Percentiles rank a stretch among this genome's conserved stretches.
phyloP scores from a whole-genome alignment of 2,888 invertebrate genomes.

The Hermodice carunculata region DNA sequence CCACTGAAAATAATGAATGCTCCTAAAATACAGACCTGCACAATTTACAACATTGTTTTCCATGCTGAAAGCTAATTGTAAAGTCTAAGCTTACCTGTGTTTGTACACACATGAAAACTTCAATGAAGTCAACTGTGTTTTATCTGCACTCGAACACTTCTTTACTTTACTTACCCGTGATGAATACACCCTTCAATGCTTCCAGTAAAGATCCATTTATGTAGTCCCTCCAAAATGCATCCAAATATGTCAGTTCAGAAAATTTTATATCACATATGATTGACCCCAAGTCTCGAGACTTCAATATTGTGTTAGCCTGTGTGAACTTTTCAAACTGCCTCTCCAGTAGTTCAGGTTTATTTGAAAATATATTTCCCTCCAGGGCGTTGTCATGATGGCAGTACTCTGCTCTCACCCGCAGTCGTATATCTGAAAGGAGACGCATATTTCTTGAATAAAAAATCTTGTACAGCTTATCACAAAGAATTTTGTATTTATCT shows the following conservation, averaged over 20 bases:
- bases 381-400: conserved; percentile 56
- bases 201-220: conserved; percentile 64
- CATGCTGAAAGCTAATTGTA: too few relatives aligned
- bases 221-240: conserved; percentile 69
- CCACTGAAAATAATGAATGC: background rate
- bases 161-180: conserved; percentile 48
- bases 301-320: conserved; percentile 62
- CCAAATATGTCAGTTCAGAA: conserved; percentile 64
- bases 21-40: background rate
- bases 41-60: too few relatives aligned
- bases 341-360: conserved; percentile 58
- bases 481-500: too few relatives aligned
- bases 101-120: too few relatives aligned
- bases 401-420: conserved; percentile 63
- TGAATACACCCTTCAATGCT: conserved; percentile 62
- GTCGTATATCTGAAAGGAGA: conserved; percentile 53
- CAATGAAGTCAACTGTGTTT: too few relatives aligned
- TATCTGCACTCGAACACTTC: too few relatives aligned
- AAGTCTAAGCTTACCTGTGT: too few relatives aligned
- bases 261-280: conserved; percentile 67
- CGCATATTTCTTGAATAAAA: background rate
- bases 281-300: conserved; percentile 63
- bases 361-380: conserved; percentile 55
- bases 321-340: conserved; percentile 61
- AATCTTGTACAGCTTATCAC: too few relatives aligned